These are phyloP conservation scores for Tenebrosternarchus preto DNA, from an alignment of 2,113 vertebrate genomes.

Conservation along the genomic window DNA sequence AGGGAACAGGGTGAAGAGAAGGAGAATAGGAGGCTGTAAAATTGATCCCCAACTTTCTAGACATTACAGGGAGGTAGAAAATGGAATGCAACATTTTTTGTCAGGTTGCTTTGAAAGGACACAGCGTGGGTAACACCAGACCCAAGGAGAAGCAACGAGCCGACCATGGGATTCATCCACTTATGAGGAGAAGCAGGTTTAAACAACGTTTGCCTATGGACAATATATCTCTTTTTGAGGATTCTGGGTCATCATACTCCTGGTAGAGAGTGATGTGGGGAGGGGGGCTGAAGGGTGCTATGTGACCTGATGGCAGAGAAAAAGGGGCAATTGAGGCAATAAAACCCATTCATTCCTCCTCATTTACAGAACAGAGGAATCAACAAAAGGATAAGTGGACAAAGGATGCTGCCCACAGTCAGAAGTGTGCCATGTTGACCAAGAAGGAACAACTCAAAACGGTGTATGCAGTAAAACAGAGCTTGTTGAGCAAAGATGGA, in stretches of 20 bases:
- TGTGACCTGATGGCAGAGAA: not conserved
- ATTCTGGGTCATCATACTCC: not conserved
- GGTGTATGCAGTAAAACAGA: slow-evolving; percentile 39
- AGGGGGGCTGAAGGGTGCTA: not conserved
- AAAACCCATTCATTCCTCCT: slow-evolving; percentile 21
- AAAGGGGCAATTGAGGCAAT: slow-evolving; percentile 26
- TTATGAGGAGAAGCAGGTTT: not conserved
- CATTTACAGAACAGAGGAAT: slow-evolving; percentile 38
- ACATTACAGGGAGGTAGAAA: slow-evolving; percentile 36
- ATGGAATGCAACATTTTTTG: slow-evolving; percentile 40
- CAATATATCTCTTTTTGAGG: not conserved
- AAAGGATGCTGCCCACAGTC: slow-evolving; percentile 55
- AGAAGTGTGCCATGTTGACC: slow-evolving; percentile 38
- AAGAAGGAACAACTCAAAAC: slow-evolving; percentile 39
- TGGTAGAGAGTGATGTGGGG: not conserved
- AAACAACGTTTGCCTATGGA: not conserved
- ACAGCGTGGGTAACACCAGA: slow-evolving; percentile 8
- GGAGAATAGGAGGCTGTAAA: slow-evolving; percentile 36
- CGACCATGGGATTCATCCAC: slow-evolving; percentile 14
- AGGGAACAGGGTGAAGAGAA: slow-evolving; percentile 4
- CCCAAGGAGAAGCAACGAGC: not conserved
- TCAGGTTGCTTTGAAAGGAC: slow-evolving; percentile 34
- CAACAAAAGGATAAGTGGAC: slow-evolving; percentile 49
- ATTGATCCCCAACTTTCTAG: slow-evolving; percentile 39
- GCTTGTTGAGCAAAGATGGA: slow-evolving; percentile 39